Conservation (phyloP, 2,797 vertebrate species). For the Phataginus tricuspis region DNA sequence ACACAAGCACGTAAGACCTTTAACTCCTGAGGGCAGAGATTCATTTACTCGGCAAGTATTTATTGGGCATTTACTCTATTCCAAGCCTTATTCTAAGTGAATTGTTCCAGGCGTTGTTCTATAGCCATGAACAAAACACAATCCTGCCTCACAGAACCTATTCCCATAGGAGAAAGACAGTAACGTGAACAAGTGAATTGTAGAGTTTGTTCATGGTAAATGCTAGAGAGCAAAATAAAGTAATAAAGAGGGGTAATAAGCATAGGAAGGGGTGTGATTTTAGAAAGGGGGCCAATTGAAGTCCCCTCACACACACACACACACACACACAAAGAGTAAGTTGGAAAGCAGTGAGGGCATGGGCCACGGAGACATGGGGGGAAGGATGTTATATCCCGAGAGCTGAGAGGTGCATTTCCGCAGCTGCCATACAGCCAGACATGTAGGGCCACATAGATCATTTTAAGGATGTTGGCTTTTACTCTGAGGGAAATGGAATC, state of each 20-base stretch:
- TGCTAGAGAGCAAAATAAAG: not conserved
- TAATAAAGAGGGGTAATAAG: not conserved
- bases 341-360: not conserved
- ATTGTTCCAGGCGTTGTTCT: not conserved
- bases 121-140: not conserved
- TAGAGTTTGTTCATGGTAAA: not conserved
- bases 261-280: not conserved
- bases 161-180: not conserved
- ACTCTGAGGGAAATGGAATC: not conserved
- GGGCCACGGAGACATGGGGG: not conserved
- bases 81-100: not conserved
- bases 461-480: conserved; percentile 6
- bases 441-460: not conserved
- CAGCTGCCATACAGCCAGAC: not conserved
- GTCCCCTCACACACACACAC: no score
- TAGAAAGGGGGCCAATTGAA: not conserved
- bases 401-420: not conserved
- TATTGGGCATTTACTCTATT: not conserved
- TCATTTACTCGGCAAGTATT: not conserved
- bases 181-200: not conserved
- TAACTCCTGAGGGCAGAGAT: not conserved
- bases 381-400: not conserved
- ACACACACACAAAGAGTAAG: not conserved
- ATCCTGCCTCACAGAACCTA: not conserved
- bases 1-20: not conserved